Conservation (phyloP, 2,797 vertebrate species). For the Phalanger gymnotis region DNA sequence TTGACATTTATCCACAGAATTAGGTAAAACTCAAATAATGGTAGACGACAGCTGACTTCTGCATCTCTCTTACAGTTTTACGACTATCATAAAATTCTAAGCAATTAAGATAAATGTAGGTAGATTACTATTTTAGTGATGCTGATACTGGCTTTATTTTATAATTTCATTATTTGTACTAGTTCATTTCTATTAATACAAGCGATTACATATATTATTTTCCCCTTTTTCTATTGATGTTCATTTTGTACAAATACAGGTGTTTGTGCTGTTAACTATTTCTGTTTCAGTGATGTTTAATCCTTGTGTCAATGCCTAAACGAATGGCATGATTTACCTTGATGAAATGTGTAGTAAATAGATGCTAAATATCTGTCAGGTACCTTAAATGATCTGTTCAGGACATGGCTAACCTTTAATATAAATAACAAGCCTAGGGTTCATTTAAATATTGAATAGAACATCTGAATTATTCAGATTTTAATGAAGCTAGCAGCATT, state of each 20-base stretch:
- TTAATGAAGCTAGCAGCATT: slow-evolving; percentile 34
- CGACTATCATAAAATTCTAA: not conserved
- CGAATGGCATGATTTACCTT: slow-evolving; percentile 14
- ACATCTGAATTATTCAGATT: slow-evolving; percentile 39
- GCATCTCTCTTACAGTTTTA: not conserved
- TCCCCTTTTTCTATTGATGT: not conserved
- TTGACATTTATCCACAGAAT: slow-evolving; percentile 1
- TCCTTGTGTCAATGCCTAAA: not conserved
- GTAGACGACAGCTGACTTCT: not conserved
- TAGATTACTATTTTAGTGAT: not conserved
- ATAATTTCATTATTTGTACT: not conserved
- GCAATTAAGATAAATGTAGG: not conserved
- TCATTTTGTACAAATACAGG: not conserved
- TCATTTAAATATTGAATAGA: slow-evolving; percentile 26
- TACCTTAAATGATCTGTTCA: not conserved
- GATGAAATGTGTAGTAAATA: not conserved
- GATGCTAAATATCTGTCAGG: not conserved
- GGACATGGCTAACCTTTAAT: slow-evolving; percentile 5
- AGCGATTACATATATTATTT: not conserved
- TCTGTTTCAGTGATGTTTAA: slow-evolving; percentile 14
- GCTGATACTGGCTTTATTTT: not conserved
- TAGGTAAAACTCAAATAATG: slow-evolving; percentile 22
- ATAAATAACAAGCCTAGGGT: not conserved
- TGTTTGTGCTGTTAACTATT: not conserved
- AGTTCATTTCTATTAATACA: not conserved